phyloP scores from a whole-genome alignment of 2,888 invertebrate species.

The Venustoraphidia nigricollis region DNA sequence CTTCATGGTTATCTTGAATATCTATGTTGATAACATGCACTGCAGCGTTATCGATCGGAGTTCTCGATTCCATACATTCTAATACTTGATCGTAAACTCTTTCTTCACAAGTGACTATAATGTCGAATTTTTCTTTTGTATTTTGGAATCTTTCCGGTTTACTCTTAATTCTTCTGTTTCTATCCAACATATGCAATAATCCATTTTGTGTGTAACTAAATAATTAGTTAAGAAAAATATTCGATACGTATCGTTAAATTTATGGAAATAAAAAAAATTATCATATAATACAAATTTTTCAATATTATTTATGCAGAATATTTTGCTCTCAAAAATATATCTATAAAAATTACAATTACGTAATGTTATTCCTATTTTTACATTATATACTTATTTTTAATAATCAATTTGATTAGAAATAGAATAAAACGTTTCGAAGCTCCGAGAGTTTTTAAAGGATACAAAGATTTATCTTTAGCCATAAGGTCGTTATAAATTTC shows the following conservation, averaged over 20 bases:
- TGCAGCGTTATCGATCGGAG: constrained; percentile 66
- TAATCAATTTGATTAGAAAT: constrained; percentile 1
- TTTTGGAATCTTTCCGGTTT: constrained; percentile 90
- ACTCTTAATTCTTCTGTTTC: constrained; percentile 89
- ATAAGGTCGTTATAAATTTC: constrained; percentile 87
- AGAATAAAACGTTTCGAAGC: neutral
- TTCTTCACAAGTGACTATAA: constrained; percentile 95
- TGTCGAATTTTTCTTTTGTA: constrained; percentile 78
- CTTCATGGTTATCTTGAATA: constrained; percentile 98
- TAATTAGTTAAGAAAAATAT: constrained; percentile 17
- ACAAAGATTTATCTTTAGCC: constrained; percentile 82
- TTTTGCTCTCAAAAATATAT: constrained; percentile 14
- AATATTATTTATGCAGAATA: constrained; percentile 3
- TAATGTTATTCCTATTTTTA: neutral
- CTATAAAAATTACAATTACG: neutral
- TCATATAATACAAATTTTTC: too few species aligned
- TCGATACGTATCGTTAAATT: constrained; percentile 4
- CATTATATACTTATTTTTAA: neutral
- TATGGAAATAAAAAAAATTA: constrained; percentile 1
- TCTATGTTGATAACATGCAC: constrained; percentile 97
- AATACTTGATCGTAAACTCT: constrained; percentile 96
- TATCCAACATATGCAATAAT: constrained; percentile 91
- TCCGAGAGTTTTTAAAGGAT: constrained; percentile 29
- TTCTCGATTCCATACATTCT: constrained; percentile 76
- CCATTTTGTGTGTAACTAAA: constrained; percentile 91